Conservation (phyloP, 1,140 invertebrate genomes). For the Leptopilina boulardi region DNA sequence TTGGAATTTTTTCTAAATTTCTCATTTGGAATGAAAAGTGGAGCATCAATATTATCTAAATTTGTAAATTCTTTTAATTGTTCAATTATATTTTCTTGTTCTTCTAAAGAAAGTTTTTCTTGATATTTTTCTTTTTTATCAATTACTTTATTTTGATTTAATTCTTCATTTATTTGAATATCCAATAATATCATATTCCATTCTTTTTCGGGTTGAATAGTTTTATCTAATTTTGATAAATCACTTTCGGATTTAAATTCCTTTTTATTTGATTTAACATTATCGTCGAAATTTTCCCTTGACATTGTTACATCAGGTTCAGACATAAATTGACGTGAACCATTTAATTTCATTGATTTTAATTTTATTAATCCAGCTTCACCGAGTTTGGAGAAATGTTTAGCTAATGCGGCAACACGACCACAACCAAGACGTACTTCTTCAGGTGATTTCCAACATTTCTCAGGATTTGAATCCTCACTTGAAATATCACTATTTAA, state of each 20-base stretch:
- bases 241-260: conserved; percentile 64
- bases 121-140: conserved; percentile 12
- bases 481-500: conserved; percentile 68
- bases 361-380: conserved; percentile 72
- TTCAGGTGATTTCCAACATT: conserved; percentile 80
- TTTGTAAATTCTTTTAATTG: conserved; percentile 79
- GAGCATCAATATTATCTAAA: conserved; percentile 70
- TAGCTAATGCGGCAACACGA: conserved; percentile 79
- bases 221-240: conserved; percentile 58
- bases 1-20: conserved; percentile 37
- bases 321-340: conserved; percentile 64
- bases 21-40: conserved; percentile 63
- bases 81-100: conserved; percentile 78
- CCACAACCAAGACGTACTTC: conserved; percentile 78
- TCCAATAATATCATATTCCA: conserved; percentile 67
- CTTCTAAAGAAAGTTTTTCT: conserved; percentile 73
- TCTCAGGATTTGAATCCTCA: conserved; percentile 71
- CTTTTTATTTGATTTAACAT: conserved; percentile 33
- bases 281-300: conserved; percentile 44
- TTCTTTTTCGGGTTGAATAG: conserved; percentile 63
- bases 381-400: conserved; percentile 77
- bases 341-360: conserved; percentile 56
- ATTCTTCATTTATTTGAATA: conserved; percentile 56
- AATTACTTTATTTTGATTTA: neutral
- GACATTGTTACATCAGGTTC: conserved; percentile 69